Base-by-base conservation (phyloP, 1,140 invertebrate genomes). In the Panulirus ornatus region DNA sequence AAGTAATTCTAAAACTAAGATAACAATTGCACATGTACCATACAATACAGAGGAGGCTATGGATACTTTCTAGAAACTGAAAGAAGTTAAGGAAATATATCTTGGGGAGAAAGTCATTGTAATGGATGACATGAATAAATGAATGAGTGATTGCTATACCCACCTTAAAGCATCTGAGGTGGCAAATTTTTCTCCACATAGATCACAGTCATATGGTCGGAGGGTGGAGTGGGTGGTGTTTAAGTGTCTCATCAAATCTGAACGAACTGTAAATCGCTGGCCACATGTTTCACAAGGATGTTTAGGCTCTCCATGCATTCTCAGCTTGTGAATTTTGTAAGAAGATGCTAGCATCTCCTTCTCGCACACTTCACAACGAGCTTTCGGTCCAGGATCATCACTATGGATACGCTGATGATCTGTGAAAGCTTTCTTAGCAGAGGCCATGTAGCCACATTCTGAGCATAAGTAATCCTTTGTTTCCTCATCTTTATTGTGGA, bases 161-260 rank as follows among this genome's bases (percentile, higher is more conserved):
- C 63, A 88, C 87, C 87, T 71, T 38, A 88, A 34, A 38, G 87
- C 87, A 44, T 88, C 87, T 1, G 87, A 79, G n/a, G 87, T 88
- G 11, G 78, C 66, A 51, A 88, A 88, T n/a, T 81, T 88, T 30
- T 88, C 58, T 16, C 54, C 63, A 66, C 86, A 88, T 30, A 88
- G 36, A 9, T 47, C 58, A 42, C 87, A 88, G 34, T 88, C 76
- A 51, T 88, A 88, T 16, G 87, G 87, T 9, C 73, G 73, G 16
- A 82, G 70, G 34, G 78, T 71, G 5, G 87, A 88, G 70, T 88
- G 87, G 30, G 51, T 36, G 3, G 78, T 88, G 38, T 82, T 88
- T 9, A 88, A n/a, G 47, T 88, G 87, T 30, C 78, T 66, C 87
- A 88, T 88, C 11, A 88, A 63, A 27, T 70, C 87, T 8, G 78